Evolutionary conservation across 2,888 invertebrate genomes (phyloP).

Genomic region (Calameuta idolon): DNA sequence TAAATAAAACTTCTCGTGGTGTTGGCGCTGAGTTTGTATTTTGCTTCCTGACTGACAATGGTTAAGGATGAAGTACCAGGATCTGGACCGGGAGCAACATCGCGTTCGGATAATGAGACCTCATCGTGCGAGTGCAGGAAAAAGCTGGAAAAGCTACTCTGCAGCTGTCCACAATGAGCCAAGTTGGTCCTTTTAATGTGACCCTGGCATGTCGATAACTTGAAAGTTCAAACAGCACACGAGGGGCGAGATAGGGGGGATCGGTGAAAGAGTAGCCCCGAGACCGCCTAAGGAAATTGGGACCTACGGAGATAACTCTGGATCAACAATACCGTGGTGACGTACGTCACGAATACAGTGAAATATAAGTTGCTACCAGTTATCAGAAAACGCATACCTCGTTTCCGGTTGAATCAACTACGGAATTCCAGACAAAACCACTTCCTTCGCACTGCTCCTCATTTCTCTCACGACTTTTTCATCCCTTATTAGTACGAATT

Average conservation of each 20-base stretch:
- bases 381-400: neutral
- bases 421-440: neutral
- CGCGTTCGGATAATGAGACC: neutral
- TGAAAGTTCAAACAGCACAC: neutral
- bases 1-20: neutral
- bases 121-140: neutral
- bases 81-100: neutral
- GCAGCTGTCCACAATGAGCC: neutral
- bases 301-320: neutral
- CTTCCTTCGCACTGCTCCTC: neutral
- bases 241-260: neutral
- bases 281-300: neutral
- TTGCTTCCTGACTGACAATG: neutral
- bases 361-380: neutral
- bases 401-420: neutral
- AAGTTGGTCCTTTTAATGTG: neutral
- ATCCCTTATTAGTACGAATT: constrained; percentile 21
- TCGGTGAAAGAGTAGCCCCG: neutral
- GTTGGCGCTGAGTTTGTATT: neutral
- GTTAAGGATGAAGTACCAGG: neutral
- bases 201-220: neutral
- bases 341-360: neutral
- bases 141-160: neutral
- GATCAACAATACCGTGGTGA: neutral
- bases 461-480: constrained; percentile 6